Conservation (phyloP, 2,888 invertebrate genomes). For the Anarsia innoxiella region DNA sequence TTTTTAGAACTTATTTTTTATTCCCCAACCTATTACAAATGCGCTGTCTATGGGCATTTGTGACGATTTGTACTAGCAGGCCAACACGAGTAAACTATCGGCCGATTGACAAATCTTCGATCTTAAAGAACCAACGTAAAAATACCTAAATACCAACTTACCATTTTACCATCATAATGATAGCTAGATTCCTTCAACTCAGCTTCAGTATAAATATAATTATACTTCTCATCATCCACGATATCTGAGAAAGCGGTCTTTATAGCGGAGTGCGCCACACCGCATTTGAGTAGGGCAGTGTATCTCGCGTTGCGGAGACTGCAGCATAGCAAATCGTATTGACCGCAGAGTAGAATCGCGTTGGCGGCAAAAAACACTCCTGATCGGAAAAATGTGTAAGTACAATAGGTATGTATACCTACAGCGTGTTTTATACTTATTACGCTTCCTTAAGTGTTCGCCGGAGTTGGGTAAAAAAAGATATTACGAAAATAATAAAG, state of each 20-base stretch:
- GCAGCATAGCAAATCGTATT: slow-evolving; percentile 59
- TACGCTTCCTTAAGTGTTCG: too few relatives aligned
- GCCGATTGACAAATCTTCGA: too few relatives aligned
- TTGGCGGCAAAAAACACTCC: slow-evolving; percentile 60
- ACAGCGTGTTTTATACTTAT: too few relatives aligned
- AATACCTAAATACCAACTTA: too few relatives aligned
- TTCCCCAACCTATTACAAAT: too few relatives aligned
- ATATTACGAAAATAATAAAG: not conserved
- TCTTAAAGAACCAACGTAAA: too few relatives aligned
- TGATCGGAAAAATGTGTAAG: slow-evolving; percentile 21
- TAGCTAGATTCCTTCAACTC: slow-evolving; percentile 39
- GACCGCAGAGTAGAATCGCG: slow-evolving; percentile 59
- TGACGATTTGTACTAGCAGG: too few relatives aligned
- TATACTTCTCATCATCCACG: slow-evolving; percentile 41
- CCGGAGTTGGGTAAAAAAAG: not conserved
- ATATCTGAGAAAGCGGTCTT: slow-evolving; percentile 27
- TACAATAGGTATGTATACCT: too few relatives aligned
- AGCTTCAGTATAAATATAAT: slow-evolving; percentile 43
- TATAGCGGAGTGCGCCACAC: slow-evolving; percentile 34
- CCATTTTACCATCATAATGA: slow-evolving; percentile 37
- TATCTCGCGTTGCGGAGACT: slow-evolving; percentile 52
- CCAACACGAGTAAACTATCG: too few relatives aligned
- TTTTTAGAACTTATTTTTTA: too few relatives aligned
- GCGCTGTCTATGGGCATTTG: too few relatives aligned
- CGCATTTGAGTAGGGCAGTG: slow-evolving; percentile 43